Conservation (phyloP, 2,888 invertebrate species). For the Ethmia dodecea region DNA sequence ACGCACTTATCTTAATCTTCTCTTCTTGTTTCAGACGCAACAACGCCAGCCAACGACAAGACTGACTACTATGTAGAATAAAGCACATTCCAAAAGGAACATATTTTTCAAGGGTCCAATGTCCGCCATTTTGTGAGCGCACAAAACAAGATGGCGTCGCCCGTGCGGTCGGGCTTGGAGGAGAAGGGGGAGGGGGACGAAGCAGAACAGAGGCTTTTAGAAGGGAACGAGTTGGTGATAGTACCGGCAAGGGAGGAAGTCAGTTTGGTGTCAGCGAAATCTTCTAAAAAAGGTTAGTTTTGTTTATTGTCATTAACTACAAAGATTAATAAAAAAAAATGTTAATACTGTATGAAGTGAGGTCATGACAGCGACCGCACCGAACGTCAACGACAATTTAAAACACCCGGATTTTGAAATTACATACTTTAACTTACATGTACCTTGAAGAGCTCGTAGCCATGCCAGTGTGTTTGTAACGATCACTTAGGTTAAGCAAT, state of each 20-base stretch:
- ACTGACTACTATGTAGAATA: constrained; percentile 38
- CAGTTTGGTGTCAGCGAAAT: constrained; percentile 43
- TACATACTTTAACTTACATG: neutral
- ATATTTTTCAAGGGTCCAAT: constrained; percentile 11
- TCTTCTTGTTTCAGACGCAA: constrained; percentile 33
- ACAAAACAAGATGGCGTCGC: constrained; percentile 40
- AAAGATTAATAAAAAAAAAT: no score
- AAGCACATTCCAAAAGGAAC: constrained; percentile 21
- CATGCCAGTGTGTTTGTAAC: no score
- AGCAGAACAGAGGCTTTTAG: constrained; percentile 54
- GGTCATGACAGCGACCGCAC: no score
- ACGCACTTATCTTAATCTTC: no score
- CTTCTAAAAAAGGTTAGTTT: constrained; percentile 63
- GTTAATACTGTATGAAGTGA: no score
- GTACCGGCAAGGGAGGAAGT: constrained; percentile 34
- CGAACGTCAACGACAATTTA: no score
- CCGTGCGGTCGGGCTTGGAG: constrained; percentile 35
- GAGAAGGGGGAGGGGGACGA: constrained; percentile 43
- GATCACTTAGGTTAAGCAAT: no score
- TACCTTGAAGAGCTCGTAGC: no score
- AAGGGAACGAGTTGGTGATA: constrained; percentile 35
- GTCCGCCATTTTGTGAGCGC: constrained; percentile 32
- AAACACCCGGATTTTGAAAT: no score
- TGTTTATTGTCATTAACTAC: neutral
- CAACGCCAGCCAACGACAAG: constrained; percentile 41